A percentile compares a stretch with the other conserved stretches of the same genome.
phyloP scores from a whole-genome alignment of 1,140 invertebrate genomes.

The Bathynomus jamesi region DNA sequence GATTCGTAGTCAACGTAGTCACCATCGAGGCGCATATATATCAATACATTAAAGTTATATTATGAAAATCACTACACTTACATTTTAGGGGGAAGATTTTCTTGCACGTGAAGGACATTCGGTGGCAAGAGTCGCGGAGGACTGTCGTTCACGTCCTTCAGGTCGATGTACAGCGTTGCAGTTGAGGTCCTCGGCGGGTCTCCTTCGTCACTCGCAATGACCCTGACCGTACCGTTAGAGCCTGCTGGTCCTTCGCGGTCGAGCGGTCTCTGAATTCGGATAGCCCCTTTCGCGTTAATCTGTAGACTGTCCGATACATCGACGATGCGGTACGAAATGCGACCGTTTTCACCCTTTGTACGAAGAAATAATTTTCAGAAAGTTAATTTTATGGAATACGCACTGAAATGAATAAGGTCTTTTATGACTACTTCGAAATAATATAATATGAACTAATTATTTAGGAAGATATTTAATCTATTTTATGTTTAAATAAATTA shows the following conservation, averaged over 20 bases:
- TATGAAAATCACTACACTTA: too few relatives aligned
- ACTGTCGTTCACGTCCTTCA: background rate
- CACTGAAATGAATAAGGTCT: too few relatives aligned
- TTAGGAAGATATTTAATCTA: too few relatives aligned
- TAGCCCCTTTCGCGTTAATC: background rate
- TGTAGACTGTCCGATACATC: background rate
- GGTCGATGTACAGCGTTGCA: background rate
- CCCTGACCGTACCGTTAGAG: background rate
- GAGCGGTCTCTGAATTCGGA: background rate
- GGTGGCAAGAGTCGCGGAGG: background rate
- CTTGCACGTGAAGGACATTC: background rate
- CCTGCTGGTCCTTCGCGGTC: background rate
- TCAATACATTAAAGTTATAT: too few relatives aligned
- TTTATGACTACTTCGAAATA: too few relatives aligned
- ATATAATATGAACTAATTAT: too few relatives aligned
- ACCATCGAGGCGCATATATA: too few relatives aligned
- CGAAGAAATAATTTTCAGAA: too few relatives aligned
- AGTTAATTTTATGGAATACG: too few relatives aligned
- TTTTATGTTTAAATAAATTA: too few relatives aligned
- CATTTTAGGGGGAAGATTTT: background rate
- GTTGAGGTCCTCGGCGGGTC: background rate
- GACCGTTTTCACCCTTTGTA: background rate
- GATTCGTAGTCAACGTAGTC: too few relatives aligned
- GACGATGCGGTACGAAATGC: background rate
- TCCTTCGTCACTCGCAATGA: background rate